A percentile compares a stretch with the other conserved stretches of the same genome.
These are phyloP conservation scores for Oryzias javanicus DNA, from an alignment of 2,113 vertebrate species.

Conservation along the genomic window DNA sequence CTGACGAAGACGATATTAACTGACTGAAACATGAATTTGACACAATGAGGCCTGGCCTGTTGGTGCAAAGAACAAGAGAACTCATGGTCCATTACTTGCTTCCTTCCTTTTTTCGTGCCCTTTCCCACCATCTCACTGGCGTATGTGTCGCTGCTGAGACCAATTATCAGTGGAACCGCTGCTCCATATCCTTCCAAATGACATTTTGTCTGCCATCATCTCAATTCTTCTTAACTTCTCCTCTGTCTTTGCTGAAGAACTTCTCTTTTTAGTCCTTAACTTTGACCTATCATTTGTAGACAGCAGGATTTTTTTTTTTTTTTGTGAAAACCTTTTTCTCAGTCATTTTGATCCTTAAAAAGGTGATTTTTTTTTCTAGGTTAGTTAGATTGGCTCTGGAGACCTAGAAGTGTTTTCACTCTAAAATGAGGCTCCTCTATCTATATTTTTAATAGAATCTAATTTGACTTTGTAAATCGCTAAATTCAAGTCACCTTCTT, in stretches of 20 bases:
- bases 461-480: too few relatives aligned
- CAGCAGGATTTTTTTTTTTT: background rate
- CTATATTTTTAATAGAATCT: too few relatives aligned
- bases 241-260: background rate
- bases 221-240: background rate
- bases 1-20: conserved; percentile 23
- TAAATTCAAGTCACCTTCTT: conserved; percentile 36
- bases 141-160: conserved; percentile 1
- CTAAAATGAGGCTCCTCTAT: too few relatives aligned
- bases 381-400: too few relatives aligned
- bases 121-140: conserved; percentile 14
- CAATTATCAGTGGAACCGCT: conserved; percentile 15
- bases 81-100: conserved; percentile 5
- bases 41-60: conserved; percentile 37
- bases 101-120: conserved; percentile 6
- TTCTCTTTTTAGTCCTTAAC: conserved; percentile 14
- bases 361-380: too few relatives aligned
- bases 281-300: conserved; percentile 1
- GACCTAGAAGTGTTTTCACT: too few relatives aligned
- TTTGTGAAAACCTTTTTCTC: too few relatives aligned
- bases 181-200: conserved; percentile 13
- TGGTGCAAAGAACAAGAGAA: conserved; percentile 13
- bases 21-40: conserved; percentile 17
- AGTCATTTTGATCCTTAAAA: too few relatives aligned
- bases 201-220: background rate